A percentile compares a stretch with the other conserved stretches of the same genome.
These are phyloP conservation scores for Ahaetulla prasina DNA, from an alignment of 2,113 vertebrate genomes.

Conservation along the genomic window DNA sequence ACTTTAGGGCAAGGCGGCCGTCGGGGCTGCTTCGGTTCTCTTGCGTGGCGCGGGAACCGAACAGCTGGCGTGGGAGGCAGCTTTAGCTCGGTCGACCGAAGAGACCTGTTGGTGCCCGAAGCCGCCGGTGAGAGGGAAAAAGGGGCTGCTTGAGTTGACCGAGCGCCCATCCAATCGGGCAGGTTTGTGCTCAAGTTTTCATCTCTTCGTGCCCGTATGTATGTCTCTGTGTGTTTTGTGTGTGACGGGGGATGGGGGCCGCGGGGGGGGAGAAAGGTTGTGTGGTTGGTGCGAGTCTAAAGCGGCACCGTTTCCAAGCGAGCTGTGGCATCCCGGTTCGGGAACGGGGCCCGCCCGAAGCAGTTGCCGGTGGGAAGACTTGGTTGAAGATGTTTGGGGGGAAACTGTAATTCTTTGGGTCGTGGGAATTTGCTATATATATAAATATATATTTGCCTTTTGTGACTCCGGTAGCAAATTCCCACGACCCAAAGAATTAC, in stretches of 20 bases:
- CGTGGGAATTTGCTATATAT: neutral
- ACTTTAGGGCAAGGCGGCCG: neutral
- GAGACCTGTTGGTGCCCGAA: neutral
- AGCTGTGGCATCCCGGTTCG: neutral
- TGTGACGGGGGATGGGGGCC: no score
- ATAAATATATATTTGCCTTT: no score
- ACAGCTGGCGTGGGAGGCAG: neutral
- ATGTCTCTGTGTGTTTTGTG: neutral
- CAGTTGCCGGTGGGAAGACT: neutral
- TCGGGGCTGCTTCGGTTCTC: neutral
- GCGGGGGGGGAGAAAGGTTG: no score
- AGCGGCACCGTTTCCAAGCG: neutral
- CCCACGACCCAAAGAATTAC: no score
- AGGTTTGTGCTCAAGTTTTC: neutral
- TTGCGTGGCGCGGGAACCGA: neutral
- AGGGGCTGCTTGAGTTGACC: neutral
- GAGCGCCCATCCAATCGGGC: neutral
- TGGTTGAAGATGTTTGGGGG: neutral
- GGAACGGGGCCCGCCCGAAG: neutral
- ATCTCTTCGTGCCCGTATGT: neutral
- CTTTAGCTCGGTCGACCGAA: neutral
- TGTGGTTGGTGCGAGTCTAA: neutral
- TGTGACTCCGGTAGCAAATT: no score
- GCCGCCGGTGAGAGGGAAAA: neutral
- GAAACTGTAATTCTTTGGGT: neutral